Evolutionary conservation across 2,797 vertebrate species (phyloP), one percentile per base, ranked within the genome.

Genomic region (Hipposideros larvatus): DNA sequence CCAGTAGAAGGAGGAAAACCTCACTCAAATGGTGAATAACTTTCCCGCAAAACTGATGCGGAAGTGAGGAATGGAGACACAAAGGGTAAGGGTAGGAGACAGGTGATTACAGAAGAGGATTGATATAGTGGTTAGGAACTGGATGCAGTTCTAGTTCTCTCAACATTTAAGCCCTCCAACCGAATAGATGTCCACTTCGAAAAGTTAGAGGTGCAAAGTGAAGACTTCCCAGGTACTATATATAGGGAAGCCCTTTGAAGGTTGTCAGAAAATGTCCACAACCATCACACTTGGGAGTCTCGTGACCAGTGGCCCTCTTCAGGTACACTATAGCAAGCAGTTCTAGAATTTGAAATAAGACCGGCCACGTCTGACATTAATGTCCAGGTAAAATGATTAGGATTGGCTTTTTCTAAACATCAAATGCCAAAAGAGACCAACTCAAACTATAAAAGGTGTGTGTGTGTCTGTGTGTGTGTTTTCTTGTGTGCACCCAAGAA

Each of bases 311-410:
- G 19, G 7, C 8, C 13, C 3, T 79, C n/a, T 73, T 66, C 15
- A 43, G 34, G 9, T 84, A 34, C 24, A 43, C 19, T 19, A 7
- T 0, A 75, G 48, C 10, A 46, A 94, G 46, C 7, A 61, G 14
- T 77, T 86, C 59, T 86, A 79, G 63, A 90, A 77, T 65, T 16
- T 95, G 37, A 92, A 77, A n/a, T 24, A n/a, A 55, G 31, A 87
- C 28, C 28, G 41, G 34, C 13, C 34, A 73, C 71, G 9, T 78
- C 57, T 68, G 43, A 92, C 16, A 34, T n/a, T 73, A 55, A 80
- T 10, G 70, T 57, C 18, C 13, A 85, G 28, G 70, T 53, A 48
- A 93, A 95, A 53, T 61, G 22, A 61, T 7, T 70, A 68, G 43
- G 41, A 48, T 24, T 79, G 9, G 0, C 46, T 80, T 82, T 96